Percentiles rank a stretch among this genome's conserved stretches.
phyloP scores from a whole-genome alignment of 2,888 invertebrate genomes.

The Dascillus cervinus region DNA sequence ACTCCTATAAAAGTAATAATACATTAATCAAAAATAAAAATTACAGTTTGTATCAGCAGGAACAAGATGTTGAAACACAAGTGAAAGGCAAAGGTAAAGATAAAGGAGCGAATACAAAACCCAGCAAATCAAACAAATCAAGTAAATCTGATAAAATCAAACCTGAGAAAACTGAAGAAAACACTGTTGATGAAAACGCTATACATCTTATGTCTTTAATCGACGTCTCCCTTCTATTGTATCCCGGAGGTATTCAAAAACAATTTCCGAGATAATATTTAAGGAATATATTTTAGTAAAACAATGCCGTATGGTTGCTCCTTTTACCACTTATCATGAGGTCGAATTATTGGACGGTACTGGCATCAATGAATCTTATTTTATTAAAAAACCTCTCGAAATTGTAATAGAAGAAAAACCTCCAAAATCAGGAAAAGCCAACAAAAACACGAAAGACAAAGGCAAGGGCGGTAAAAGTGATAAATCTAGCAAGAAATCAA shows the following conservation, averaged over 20 bases:
- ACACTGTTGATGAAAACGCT: slow-evolving; percentile 8
- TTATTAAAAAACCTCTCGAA: slow-evolving; percentile 16
- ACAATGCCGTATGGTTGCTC: slow-evolving; percentile 29
- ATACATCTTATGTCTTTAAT: slow-evolving; percentile 36
- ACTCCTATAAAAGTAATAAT: slow-evolving; percentile 16
- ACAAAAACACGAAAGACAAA: slow-evolving; percentile 9
- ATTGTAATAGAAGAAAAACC: slow-evolving; percentile 7
- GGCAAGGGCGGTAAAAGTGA: slow-evolving; percentile 5
- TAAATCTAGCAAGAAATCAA: slow-evolving; percentile 5
- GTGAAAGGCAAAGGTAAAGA: slow-evolving; percentile 10
- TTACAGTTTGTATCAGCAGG: too few species aligned
- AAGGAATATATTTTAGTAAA: slow-evolving; percentile 20
- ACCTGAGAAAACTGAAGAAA: slow-evolving; percentile 2
- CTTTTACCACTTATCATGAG: slow-evolving; percentile 29
- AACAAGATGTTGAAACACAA: slow-evolving; percentile 6
- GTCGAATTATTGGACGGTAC: slow-evolving; percentile 29
- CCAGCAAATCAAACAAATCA: slow-evolving; percentile 5
- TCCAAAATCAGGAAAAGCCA: slow-evolving; percentile 9
- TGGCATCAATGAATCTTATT: slow-evolving; percentile 33
- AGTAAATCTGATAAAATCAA: slow-evolving; percentile 6
- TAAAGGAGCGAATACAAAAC: slow-evolving; percentile 9
- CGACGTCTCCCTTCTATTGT: slow-evolving; percentile 33
- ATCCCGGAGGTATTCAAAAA: slow-evolving; percentile 35
- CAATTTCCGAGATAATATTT: not conserved
- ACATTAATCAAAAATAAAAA: too few species aligned